Evolutionary conservation across 2,888 invertebrate species (phyloP).

Genomic region (Agrochola circellaris): DNA sequence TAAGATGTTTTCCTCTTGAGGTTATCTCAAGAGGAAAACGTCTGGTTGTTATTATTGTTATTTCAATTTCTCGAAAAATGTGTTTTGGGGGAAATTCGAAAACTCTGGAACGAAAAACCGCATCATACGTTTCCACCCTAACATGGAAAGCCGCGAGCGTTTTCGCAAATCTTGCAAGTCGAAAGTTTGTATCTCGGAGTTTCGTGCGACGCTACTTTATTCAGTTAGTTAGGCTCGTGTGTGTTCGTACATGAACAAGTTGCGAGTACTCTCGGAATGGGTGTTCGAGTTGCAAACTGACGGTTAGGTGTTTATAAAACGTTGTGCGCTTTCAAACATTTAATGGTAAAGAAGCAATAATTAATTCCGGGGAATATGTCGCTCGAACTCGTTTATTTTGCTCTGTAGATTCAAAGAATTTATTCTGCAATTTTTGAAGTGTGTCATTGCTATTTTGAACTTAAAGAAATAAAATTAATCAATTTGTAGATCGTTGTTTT

Average conservation of each 20-base stretch:
- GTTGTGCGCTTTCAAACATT: slow-evolving; percentile 52
- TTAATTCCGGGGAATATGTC: slow-evolving; percentile 37
- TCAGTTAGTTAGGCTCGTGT: slow-evolving; percentile 85
- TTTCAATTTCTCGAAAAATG: slow-evolving; percentile 5
- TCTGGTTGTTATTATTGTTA: background rate
- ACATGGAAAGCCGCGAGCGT: slow-evolving; percentile 79
- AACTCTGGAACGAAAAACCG: slow-evolving; percentile 21
- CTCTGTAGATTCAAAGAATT: background rate
- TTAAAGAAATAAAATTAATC: background rate
- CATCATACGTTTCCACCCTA: slow-evolving; percentile 60
- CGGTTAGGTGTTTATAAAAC: slow-evolving; percentile 64
- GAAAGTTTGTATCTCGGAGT: slow-evolving; percentile 85
- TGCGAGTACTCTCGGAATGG: slow-evolving; percentile 66
- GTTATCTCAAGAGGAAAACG: too few relatives aligned
- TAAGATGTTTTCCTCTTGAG: background rate
- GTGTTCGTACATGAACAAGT: slow-evolving; percentile 79
- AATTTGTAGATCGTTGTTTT: background rate
- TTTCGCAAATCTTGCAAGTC: slow-evolving; percentile 86
- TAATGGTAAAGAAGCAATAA: slow-evolving; percentile 47
- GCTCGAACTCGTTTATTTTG: background rate
- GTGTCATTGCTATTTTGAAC: background rate
- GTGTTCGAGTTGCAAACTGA: slow-evolving; percentile 66
- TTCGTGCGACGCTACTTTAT: slow-evolving; percentile 81
- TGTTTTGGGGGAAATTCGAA: background rate
- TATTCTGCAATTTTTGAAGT: too few relatives aligned